A percentile compares a stretch with the other conserved stretches of the same genome.
These are phyloP conservation scores for Apostichopus japonicus DNA, from an alignment of 35 echinoderm and acorn worm species.

Conservation along the genomic window DNA sequence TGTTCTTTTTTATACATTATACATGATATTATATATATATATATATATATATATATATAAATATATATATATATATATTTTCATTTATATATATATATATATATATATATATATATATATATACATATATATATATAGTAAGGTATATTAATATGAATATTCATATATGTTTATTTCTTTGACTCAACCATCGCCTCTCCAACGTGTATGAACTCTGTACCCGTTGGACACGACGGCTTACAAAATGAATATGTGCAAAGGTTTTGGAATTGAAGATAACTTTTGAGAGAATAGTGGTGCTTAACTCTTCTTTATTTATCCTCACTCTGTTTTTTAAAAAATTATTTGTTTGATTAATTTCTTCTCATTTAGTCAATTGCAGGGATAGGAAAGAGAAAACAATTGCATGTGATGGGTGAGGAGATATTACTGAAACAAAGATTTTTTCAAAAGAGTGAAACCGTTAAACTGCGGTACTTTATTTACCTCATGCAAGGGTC, in stretches of 20 bases:
- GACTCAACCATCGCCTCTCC: too few relatives aligned
- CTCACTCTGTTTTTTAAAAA: too few relatives aligned
- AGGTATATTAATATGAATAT: background rate
- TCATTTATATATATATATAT: too few relatives aligned
- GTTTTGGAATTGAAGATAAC: too few relatives aligned
- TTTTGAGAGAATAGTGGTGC: too few relatives aligned
- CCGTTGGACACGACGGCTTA: too few relatives aligned
- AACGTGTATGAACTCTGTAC: too few relatives aligned
- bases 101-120: background rate
- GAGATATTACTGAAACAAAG: background rate
- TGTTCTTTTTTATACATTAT: background rate
- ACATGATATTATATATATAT: background rate
- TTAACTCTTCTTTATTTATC: background rate
- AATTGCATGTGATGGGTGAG: background rate
- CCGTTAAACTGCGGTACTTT: background rate
- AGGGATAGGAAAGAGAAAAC: too few relatives aligned
- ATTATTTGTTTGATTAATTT: too few relatives aligned
- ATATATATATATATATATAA: background rate
- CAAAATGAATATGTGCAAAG: too few relatives aligned
- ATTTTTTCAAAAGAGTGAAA: background rate
- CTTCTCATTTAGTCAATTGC: too few relatives aligned
- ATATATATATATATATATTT: background rate
- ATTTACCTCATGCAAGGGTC: conserved; percentile 70
- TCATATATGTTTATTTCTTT: too few relatives aligned
- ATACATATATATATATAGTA: background rate